These are phyloP conservation scores for Scrobipalpa atriplicella DNA, from an alignment of 2,888 invertebrate genomes.

Conservation along the genomic window DNA sequence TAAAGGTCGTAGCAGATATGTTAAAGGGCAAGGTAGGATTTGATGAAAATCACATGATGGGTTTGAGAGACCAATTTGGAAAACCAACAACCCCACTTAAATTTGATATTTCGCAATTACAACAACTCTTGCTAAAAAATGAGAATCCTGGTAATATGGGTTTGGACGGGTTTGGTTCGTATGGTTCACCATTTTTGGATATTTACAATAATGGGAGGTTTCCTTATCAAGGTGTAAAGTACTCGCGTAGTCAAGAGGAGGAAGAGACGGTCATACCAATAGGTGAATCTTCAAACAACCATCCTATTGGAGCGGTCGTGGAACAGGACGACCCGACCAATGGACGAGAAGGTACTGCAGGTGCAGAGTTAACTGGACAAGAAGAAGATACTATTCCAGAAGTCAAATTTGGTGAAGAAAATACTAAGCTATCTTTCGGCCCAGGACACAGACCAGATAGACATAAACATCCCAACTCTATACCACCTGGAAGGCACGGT, in stretches of 20 bases:
- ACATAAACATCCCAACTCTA: slow-evolving; percentile 59
- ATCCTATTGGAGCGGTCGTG: slow-evolving; percentile 76
- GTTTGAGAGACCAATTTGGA: slow-evolving; percentile 60
- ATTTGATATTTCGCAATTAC: slow-evolving; percentile 67
- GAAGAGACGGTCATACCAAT: slow-evolving; percentile 72
- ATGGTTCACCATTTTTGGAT: slow-evolving; percentile 65
- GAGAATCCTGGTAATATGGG: slow-evolving; percentile 57
- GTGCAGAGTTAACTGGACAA: slow-evolving; percentile 55
- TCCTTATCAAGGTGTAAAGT: slow-evolving; percentile 73
- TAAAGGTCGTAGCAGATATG: slow-evolving; percentile 75
- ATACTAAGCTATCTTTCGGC: slow-evolving; percentile 52
- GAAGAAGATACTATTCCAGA: slow-evolving; percentile 50
- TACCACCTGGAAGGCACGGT: slow-evolving; percentile 53
- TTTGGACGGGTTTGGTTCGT: slow-evolving; percentile 54
- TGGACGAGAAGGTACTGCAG: slow-evolving; percentile 54
- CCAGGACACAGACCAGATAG: slow-evolving; percentile 56
- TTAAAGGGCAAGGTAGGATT: slow-evolving; percentile 67
- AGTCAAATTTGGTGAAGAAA: slow-evolving; percentile 53
- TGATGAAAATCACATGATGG: slow-evolving; percentile 63
- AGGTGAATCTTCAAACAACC: slow-evolving; percentile 67
- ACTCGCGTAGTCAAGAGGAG: slow-evolving; percentile 77
- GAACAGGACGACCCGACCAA: slow-evolving; percentile 66
- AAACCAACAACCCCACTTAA: slow-evolving; percentile 60
- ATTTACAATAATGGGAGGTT: slow-evolving; percentile 60
- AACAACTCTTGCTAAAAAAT: slow-evolving; percentile 64